Conservation (phyloP, 2,888 invertebrate species). For the Phragmatobia fuliginosa region DNA sequence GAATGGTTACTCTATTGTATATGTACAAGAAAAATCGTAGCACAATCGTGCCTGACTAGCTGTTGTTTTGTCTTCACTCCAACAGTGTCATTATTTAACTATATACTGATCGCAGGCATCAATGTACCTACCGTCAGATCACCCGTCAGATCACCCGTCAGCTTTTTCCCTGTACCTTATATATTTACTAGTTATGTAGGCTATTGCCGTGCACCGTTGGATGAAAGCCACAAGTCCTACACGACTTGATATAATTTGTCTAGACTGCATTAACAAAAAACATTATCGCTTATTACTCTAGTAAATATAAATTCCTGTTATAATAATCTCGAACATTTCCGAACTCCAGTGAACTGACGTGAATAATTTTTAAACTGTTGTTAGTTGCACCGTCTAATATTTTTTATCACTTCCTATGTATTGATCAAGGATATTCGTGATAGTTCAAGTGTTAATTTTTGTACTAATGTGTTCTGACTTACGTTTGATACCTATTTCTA, state of each 20-base stretch:
- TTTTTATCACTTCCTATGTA: background rate
- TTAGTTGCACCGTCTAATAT: background rate
- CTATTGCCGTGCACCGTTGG: no score
- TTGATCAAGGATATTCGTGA: background rate
- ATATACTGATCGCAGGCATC: constrained; percentile 51
- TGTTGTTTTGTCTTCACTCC: constrained; percentile 50
- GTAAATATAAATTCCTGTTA: background rate
- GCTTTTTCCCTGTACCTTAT: no score
- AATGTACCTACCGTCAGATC: constrained; percentile 13
- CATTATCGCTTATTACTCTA: no score
- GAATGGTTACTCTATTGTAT: constrained; percentile 17
- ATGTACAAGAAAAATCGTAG: constrained; percentile 57
- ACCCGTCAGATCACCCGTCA: no score
- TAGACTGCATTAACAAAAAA: background rate
- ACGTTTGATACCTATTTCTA: constrained; percentile 14
- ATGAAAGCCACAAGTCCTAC: no score
- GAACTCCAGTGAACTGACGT: background rate
- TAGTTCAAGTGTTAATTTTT: background rate
- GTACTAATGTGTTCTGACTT: background rate
- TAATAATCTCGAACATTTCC: background rate
- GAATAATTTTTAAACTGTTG: background rate
- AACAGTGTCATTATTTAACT: constrained; percentile 55
- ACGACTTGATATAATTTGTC: background rate
- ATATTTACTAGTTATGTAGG: no score
- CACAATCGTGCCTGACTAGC: constrained; percentile 63